Conservation (phyloP, 1,140 invertebrate genomes). For the Phymorhynchus buccinoides region DNA sequence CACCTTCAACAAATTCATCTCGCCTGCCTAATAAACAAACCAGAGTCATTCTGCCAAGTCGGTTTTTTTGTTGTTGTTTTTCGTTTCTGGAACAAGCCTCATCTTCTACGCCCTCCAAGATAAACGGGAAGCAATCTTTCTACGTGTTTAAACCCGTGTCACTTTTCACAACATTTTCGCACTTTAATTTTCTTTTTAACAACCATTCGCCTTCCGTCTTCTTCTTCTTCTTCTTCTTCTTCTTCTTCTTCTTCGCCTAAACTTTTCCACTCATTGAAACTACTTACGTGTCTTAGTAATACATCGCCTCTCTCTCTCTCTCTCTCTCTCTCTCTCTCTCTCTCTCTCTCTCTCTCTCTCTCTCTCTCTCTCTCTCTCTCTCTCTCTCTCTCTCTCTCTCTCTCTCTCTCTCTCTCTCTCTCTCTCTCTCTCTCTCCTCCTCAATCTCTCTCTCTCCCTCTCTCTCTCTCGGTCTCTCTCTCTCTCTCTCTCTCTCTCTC, state of each 20-base stretch:
- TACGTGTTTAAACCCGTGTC: neutral
- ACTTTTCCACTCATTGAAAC: neutral
- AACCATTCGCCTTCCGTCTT: neutral
- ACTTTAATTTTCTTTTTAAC: no score
- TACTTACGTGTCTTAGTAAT: neutral
- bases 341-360: no score
- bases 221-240: neutral
- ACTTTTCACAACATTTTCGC: no score
- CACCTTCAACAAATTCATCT: neutral
- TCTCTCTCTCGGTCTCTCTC: no score
- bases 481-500: no score
- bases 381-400: slow-evolving; percentile 8
- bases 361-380: neutral
- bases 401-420: neutral
- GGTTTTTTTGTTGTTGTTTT: neutral
- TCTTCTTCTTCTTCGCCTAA: neutral
- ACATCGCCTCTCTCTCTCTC: neutral
- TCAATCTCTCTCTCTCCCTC: no score
- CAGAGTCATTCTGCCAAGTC: neutral
- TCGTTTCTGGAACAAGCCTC: no score
- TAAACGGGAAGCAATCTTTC: neutral
- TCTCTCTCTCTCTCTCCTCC: no score
- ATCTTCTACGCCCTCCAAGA: no score
- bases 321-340: neutral
- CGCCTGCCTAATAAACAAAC: neutral